phyloP scores from a whole-genome alignment of 2,113 vertebrate genomes.

The Alethe castanea region DNA sequence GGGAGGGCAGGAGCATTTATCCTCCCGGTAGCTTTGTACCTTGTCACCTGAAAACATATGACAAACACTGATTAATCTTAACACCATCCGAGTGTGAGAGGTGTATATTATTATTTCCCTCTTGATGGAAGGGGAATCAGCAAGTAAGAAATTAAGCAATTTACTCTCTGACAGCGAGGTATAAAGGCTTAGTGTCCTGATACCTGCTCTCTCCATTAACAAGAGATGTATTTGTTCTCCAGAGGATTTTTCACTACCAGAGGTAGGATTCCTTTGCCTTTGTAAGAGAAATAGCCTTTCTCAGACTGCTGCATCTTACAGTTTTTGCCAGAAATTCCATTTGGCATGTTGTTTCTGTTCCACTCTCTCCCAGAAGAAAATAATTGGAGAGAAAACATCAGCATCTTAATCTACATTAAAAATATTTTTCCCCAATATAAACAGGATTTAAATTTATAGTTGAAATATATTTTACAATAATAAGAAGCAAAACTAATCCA shows the following conservation, averaged over 20 bases:
- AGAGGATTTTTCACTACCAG: background rate
- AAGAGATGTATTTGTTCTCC: background rate
- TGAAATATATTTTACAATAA: background rate
- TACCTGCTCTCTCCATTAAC: background rate
- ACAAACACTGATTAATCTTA: conserved; percentile 9
- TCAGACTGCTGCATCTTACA: background rate
- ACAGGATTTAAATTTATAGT: background rate
- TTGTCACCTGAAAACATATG: background rate
- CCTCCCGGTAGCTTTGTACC: background rate
- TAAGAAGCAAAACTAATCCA: background rate
- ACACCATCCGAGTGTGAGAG: background rate
- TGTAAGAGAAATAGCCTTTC: background rate
- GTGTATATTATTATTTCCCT: background rate
- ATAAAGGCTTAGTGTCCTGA: background rate
- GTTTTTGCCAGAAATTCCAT: background rate
- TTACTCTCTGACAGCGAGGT: background rate
- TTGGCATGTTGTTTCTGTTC: background rate
- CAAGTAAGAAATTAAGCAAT: background rate
- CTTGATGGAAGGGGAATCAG: background rate
- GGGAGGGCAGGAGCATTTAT: background rate
- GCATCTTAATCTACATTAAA: background rate
- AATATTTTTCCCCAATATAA: background rate
- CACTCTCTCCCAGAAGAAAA: background rate
- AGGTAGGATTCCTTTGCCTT: background rate
- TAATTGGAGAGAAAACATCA: background rate